Evolutionary conservation across 2,113 vertebrate species (phyloP).

Genomic region (Brachyhypopomus occidentalis): DNA sequence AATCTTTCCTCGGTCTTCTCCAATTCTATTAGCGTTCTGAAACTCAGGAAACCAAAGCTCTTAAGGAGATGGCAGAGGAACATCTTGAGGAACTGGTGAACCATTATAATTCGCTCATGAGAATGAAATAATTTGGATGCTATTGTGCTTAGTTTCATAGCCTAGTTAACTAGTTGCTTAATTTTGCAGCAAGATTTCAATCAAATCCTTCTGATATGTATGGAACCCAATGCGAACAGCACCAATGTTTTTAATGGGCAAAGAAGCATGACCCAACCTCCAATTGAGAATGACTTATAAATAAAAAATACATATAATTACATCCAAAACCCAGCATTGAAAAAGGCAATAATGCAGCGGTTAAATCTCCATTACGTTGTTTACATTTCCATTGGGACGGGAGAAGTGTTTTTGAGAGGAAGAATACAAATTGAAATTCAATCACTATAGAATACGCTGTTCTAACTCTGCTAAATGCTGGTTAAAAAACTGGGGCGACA

Average conservation of each 20-base stretch:
- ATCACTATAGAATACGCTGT: constrained; percentile 71
- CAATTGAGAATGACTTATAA: constrained; percentile 73
- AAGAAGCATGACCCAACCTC: constrained; percentile 75
- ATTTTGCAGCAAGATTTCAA: constrained; percentile 28
- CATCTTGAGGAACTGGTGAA: constrained; percentile 44
- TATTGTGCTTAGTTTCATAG: constrained; percentile 72
- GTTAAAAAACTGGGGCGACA: constrained; percentile 63
- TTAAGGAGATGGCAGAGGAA: not conserved
- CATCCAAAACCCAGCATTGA: constrained; percentile 80
- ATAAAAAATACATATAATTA: constrained; percentile 79
- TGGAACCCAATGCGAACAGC: constrained; percentile 59
- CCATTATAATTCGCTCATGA: not conserved
- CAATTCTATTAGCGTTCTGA: not conserved
- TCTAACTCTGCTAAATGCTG: constrained; percentile 78
- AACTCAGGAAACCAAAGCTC: not conserved
- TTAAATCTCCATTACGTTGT: constrained; percentile 73
- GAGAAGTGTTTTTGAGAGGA: constrained; percentile 60
- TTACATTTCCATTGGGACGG: constrained; percentile 67
- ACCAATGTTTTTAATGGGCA: constrained; percentile 60
- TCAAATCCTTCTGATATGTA: constrained; percentile 50
- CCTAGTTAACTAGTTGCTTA: constrained; percentile 57
- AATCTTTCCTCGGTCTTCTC: constrained; percentile 4
- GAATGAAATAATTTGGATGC: constrained; percentile 59
- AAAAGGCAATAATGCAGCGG: constrained; percentile 80
- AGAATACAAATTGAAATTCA: constrained; percentile 70